A percentile compares a stretch with the other conserved stretches of the same genome.
Evolutionary conservation across 2,888 invertebrate genomes (phyloP).

Genomic region (Lamellibrachia columna): DNA sequence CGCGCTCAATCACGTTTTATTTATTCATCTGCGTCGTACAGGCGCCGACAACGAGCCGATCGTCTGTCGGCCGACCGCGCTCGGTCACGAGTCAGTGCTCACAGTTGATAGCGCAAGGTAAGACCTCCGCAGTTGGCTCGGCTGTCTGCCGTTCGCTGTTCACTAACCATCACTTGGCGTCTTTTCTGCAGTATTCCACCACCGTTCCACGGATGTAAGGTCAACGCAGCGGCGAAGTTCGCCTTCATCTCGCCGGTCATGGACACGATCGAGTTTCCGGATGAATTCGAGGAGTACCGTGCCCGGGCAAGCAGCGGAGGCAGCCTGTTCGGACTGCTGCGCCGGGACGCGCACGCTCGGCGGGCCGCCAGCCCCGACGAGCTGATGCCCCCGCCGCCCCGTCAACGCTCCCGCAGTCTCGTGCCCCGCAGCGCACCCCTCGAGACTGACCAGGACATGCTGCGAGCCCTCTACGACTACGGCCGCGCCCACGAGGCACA

Average conservation of each 20-base stretch:
- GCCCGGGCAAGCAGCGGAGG: conserved; percentile 27
- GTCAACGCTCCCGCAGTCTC: conserved; percentile 26
- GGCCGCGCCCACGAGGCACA: not conserved
- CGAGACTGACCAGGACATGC: conserved; percentile 8
- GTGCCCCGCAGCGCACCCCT: not conserved
- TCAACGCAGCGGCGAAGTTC: not conserved
- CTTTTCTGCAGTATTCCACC: not conserved
- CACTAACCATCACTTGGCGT: not conserved
- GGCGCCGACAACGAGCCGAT: not conserved
- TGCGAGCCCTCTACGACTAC: conserved; percentile 20
- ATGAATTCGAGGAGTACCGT: conserved; percentile 34
- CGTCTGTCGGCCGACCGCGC: not conserved
- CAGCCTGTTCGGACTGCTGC: conserved; percentile 29
- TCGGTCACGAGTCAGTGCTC: not conserved
- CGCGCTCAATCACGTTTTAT: not conserved
- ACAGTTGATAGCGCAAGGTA: not conserved
- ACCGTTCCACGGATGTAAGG: not conserved
- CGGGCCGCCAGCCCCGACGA: not conserved
- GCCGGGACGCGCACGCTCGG: conserved; percentile 21
- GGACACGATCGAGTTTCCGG: conserved; percentile 23
- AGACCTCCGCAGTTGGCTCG: not conserved
- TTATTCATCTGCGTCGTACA: not conserved
- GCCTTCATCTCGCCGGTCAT: not conserved
- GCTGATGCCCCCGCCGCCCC: not conserved
- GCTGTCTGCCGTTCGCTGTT: not conserved